Evolutionary conservation across 1,140 invertebrate species (phyloP), one percentile per base, ranked within the genome.

Genomic region (Bombus difficillimus): DNA sequence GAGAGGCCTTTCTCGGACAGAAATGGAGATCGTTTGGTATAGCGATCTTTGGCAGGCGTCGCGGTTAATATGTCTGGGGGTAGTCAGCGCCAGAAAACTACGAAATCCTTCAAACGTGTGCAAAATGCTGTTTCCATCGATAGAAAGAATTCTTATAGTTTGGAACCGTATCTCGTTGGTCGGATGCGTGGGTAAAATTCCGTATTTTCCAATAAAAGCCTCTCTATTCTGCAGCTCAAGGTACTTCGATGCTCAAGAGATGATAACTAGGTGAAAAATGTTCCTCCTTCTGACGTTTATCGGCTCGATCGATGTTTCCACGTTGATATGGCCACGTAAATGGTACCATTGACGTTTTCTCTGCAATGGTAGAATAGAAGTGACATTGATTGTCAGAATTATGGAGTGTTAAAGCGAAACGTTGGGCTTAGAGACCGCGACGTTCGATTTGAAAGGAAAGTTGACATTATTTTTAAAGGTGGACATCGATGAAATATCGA

Each of bases 221-320:
- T n/a, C 37, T n/a, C 34, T 41, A 6, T 43, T 59, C 32, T 37
- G 25, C 5, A 18, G 22, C 62, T 53, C 6, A 53, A 53, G 6
- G 28, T 32, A 22, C 22, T 4, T 4, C 6, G 15, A 0, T 12
- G 34, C n/a, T 81, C 34, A n/a, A 43, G 47, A 39, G 80, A 72
- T 73, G 80, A 73, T 73, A 73, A 81, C 47, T 37, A 41, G 37
- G 37, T 62, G 80, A 73, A 73, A 73, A 73, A 43, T 81, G 37
- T 41, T 72, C 68, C 28, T 73, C 34, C n/a, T 62, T 34, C 69
- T 43, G 62, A 47, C 77, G 39, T 80, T n/a, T 47, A 47, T n/a
- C 41, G 32, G 12, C 2, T 68, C 41, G 66, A 47, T 80, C 66
- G 43, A 47, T 80, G 64, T 18, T 53, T 2, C 8, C 13, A 10